Percentiles rank a stretch among this genome's conserved stretches.
phyloP scores from a whole-genome alignment of 1,140 invertebrate genomes.

The Pogonomyrmex barbatus region DNA sequence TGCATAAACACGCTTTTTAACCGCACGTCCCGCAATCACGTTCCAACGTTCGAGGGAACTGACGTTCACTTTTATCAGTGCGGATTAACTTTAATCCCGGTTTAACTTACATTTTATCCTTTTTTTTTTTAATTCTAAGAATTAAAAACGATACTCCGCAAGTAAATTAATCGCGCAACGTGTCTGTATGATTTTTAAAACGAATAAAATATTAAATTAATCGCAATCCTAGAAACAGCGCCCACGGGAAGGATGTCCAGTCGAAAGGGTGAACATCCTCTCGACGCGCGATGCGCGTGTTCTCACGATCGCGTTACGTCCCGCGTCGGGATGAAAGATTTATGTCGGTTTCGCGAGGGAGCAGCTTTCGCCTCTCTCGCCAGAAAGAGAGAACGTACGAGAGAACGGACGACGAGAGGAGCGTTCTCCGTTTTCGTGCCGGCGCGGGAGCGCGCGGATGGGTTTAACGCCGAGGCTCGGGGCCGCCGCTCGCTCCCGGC shows the following conservation, averaged over 20 bases:
- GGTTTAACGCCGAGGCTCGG: slow-evolving; percentile 42
- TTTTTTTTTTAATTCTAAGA: no score
- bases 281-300: slow-evolving; percentile 24
- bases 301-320: slow-evolving; percentile 62
- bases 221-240: background rate
- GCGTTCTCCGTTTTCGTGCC: slow-evolving; percentile 38
- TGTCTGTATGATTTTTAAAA: background rate
- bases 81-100: no score
- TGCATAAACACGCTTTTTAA: background rate
- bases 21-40: background rate
- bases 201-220: background rate
- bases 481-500: slow-evolving; percentile 49
- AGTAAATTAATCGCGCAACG: background rate
- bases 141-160: background rate
- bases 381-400: background rate
- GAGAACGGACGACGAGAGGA: background rate
- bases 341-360: slow-evolving; percentile 46
- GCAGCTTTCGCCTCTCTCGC: slow-evolving; percentile 53
- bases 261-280: slow-evolving; percentile 20
- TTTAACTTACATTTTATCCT: no score
- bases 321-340: slow-evolving; percentile 52
- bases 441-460: slow-evolving; percentile 24
- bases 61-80: no score
- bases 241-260: background rate
- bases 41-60: background rate